Conservation (phyloP, 2,888 invertebrate genomes). For the Pristionchus arcanus region DNA sequence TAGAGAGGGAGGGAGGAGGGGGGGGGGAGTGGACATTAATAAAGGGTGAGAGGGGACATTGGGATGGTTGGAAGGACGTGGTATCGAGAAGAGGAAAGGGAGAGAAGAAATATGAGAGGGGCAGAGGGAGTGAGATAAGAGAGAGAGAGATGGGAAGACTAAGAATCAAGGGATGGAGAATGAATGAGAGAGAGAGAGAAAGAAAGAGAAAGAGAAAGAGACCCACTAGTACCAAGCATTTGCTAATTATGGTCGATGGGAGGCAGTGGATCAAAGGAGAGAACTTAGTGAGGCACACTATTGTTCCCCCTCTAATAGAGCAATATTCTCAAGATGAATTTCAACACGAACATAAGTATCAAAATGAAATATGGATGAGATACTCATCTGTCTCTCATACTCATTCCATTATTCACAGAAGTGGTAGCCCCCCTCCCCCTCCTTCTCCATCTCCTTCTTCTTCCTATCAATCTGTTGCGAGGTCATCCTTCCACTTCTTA, state of each 20-base stretch:
- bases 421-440: background rate
- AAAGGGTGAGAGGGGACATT: background rate
- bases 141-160: background rate
- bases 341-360: background rate
- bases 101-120: background rate
- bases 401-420: background rate
- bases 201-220: too few relatives aligned
- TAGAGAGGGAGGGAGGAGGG: background rate
- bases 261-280: background rate
- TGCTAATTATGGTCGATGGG: too few relatives aligned
- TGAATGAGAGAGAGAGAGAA: too few relatives aligned
- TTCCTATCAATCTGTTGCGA: constrained; percentile 2
- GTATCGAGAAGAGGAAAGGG: background rate
- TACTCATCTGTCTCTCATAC: background rate
- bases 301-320: background rate
- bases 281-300: background rate
- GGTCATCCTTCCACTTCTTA: constrained; percentile 7
- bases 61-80: background rate
- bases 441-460: background rate
- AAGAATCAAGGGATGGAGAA: too few relatives aligned
- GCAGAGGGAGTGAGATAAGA: background rate
- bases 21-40: background rate
- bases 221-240: too few relatives aligned
- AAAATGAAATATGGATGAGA: background rate
- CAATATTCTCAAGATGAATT: background rate